Percentiles rank a stretch among this genome's conserved stretches.
Conservation (phyloP, 1,140 invertebrate species). For the Ylistrum balloti region DNA sequence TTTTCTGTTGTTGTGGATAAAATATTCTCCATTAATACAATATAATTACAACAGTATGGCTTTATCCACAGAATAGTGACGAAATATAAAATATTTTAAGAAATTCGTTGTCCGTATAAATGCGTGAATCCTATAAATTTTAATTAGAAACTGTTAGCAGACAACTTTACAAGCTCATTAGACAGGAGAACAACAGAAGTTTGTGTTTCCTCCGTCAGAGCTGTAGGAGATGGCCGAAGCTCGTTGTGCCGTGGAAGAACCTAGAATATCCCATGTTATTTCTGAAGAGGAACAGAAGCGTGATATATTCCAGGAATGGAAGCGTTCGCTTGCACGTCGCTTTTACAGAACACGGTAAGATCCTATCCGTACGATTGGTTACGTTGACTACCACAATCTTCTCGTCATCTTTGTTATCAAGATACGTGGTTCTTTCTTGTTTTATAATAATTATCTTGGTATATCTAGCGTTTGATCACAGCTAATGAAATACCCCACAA, state of each 20-base stretch:
- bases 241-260: conserved; percentile 81
- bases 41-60: no score
- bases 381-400: background rate
- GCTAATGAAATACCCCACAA: no score
- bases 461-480: no score
- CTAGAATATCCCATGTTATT: conserved; percentile 79
- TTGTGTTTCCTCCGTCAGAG: background rate
- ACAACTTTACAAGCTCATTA: conserved; percentile 12
- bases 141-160: conserved; percentile 28
- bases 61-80: no score
- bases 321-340: conserved; percentile 72
- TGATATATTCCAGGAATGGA: conserved; percentile 76
- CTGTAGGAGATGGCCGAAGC: conserved; percentile 82
- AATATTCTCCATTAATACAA: no score
- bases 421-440: no score
- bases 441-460: no score
- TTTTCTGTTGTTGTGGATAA: no score
- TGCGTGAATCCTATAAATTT: background rate
- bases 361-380: no score
- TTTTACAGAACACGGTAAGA: conserved; percentile 75
- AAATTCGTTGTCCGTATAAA: background rate
- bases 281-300: conserved; percentile 79
- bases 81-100: no score
- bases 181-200: background rate
- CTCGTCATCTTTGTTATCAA: background rate